Conservation (phyloP, 2,797 vertebrate genomes). For the Manis pentadactyla region DNA sequence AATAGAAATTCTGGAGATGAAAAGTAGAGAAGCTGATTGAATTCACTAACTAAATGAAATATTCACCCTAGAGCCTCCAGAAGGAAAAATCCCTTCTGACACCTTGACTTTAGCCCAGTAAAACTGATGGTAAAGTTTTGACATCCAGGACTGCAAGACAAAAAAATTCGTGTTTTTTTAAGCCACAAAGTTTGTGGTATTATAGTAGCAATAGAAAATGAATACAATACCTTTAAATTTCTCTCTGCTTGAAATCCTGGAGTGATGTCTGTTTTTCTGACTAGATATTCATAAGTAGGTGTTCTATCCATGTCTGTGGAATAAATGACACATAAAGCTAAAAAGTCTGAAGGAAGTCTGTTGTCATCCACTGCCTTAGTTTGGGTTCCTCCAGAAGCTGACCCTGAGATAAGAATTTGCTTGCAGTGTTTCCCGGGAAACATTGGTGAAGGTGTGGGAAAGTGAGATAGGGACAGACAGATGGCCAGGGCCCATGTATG, state of each 20-base stretch:
- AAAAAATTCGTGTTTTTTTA: background rate
- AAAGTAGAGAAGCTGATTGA: background rate
- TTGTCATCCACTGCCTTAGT: background rate
- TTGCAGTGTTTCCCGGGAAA: conserved; percentile 19
- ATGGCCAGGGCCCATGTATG: background rate
- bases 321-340: background rate
- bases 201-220: background rate
- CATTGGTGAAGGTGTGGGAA: background rate
- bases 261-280: background rate
- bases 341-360: background rate
- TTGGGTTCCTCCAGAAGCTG: background rate
- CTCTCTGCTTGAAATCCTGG: conserved; percentile 6
- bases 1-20: conserved; percentile 18
- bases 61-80: background rate
- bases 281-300: background rate
- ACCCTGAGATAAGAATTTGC: background rate
- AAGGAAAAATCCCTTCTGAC: background rate
- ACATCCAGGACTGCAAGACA: background rate
- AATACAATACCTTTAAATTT: background rate
- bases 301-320: background rate
- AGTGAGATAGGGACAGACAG: background rate
- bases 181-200: background rate
- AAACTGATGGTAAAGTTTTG: background rate
- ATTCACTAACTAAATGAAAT: background rate
- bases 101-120: background rate